Conservation (phyloP, 2,113 vertebrate species). For the Erythrocercus mccallii region DNA sequence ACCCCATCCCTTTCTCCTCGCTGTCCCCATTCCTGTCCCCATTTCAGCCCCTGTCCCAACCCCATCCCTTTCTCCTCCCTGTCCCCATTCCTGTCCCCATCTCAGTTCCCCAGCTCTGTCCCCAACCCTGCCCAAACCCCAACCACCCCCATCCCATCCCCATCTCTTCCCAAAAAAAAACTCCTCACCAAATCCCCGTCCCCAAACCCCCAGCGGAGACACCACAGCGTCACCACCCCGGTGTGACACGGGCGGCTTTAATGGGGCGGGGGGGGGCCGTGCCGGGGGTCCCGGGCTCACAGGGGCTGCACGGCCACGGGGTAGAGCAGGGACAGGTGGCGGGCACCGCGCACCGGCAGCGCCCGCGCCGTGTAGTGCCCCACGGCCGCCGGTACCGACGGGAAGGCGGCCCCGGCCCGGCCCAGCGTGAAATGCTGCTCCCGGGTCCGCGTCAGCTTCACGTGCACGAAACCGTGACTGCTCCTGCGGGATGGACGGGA, state of each 20-base stretch:
- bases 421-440: constrained; percentile 84
- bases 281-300: constrained; percentile 48
- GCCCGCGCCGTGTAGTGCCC: constrained; percentile 86
- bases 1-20: too few species aligned
- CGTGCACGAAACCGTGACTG: constrained; percentile 91
- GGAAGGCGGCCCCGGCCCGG: constrained; percentile 88
- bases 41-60: too few species aligned
- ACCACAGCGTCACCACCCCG: neutral
- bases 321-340: constrained; percentile 88
- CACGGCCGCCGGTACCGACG: constrained; percentile 86
- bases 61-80: too few species aligned
- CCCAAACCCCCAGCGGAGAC: neutral
- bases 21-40: neutral
- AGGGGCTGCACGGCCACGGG: constrained; percentile 82
- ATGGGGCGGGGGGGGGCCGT: neutral
- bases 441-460: constrained; percentile 84
- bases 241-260: neutral
- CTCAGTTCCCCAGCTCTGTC: too few species aligned
- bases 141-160: too few species aligned
- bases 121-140: too few species aligned
- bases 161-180: neutral
- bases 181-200: neutral
- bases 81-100: neutral
- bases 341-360: constrained; percentile 86
- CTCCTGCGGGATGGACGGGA: constrained; percentile 73